Evolutionary conservation across 2,113 vertebrate genomes (phyloP).

Genomic region (Plectropomus leopardus): DNA sequence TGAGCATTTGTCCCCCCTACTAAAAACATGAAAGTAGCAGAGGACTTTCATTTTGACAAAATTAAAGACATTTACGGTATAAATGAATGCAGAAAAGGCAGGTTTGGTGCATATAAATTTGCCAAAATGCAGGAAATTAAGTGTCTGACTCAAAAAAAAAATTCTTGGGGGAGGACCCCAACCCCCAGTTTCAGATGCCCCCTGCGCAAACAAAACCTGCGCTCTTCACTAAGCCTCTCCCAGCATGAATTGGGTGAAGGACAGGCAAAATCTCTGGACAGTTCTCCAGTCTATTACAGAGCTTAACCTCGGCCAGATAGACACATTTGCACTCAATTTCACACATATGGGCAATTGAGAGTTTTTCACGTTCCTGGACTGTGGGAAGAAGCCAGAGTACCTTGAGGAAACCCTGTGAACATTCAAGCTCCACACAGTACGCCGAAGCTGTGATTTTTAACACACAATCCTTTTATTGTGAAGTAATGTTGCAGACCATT

Average conservation of each 20-base stretch:
- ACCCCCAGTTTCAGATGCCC: no score
- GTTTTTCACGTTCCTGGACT: not conserved
- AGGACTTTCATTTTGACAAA: no score
- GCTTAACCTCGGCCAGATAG: not conserved
- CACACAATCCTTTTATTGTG: not conserved
- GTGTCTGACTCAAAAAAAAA: no score
- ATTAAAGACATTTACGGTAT: no score
- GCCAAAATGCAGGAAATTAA: no score
- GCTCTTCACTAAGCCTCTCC: not conserved
- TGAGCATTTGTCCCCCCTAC: no score
- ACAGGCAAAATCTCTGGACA: not conserved
- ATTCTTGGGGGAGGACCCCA: no score
- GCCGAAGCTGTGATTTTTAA: constrained; percentile 1
- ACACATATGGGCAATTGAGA: not conserved
- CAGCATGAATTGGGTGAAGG: not conserved
- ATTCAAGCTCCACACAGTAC: not conserved
- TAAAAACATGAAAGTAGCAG: no score
- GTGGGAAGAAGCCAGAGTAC: not conserved
- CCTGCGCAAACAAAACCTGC: no score
- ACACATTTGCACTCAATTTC: constrained; percentile 8
- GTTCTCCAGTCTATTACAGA: not conserved
- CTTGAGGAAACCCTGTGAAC: not conserved
- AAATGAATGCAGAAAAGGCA: no score
- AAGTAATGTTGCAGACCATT: not conserved
- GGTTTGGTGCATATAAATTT: no score